Percentiles rank a stretch among this genome's conserved stretches.
These are phyloP conservation scores for Tenthredo amoena DNA, from an alignment of 2,888 invertebrate species.

Conservation along the genomic window DNA sequence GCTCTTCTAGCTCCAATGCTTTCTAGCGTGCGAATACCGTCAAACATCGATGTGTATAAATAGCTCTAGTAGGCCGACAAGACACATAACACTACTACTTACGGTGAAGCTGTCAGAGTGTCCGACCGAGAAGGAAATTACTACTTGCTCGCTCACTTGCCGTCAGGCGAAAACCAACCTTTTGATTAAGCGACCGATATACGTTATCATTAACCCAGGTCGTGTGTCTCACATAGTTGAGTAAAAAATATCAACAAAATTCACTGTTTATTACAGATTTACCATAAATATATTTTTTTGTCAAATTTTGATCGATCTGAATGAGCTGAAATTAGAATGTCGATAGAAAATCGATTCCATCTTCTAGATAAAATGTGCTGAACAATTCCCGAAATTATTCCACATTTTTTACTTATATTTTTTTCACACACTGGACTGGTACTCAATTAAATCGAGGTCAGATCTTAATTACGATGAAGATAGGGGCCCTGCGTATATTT, in stretches of 20 bases:
- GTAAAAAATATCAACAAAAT: background rate
- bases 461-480: constrained; percentile 16
- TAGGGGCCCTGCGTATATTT: constrained; percentile 18
- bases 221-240: background rate
- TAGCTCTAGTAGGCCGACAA: constrained; percentile 26
- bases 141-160: constrained; percentile 46
- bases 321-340: background rate
- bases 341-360: background rate
- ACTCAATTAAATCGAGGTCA: constrained; percentile 15
- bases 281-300: background rate
- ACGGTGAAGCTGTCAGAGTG: constrained; percentile 28
- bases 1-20: background rate
- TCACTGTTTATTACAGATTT: background rate
- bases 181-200: constrained; percentile 26
- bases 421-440: constrained; percentile 2
- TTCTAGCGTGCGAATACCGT: background rate
- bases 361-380: background rate
- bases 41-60: constrained; percentile 1
- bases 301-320: background rate
- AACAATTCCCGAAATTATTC: background rate
- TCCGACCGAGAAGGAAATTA: constrained; percentile 39
- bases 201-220: constrained; percentile 3
- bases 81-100: constrained; percentile 35
- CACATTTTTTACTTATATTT: background rate
- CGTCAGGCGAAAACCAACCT: constrained; percentile 25